Evolutionary conservation across 2,888 invertebrate genomes (phyloP).

Genomic region (Creontiades dilutus): DNA sequence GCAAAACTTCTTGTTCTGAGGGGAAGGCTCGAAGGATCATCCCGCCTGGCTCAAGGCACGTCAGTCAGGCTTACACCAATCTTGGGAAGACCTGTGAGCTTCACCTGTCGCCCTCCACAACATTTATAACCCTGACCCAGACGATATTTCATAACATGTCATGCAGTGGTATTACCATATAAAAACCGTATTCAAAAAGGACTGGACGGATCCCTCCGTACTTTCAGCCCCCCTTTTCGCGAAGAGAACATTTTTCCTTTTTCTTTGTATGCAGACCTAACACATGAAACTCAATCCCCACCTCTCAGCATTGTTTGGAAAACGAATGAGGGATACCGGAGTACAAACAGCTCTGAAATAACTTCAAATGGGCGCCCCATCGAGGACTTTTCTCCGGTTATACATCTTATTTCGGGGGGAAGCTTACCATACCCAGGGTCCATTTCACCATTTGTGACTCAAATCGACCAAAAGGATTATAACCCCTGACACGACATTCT

Average conservation of each 20-base stretch:
- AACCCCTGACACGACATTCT: background rate
- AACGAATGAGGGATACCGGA: background rate
- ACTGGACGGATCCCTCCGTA: conserved; percentile 39
- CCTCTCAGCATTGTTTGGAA: conserved; percentile 20
- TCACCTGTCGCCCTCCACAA: conserved; percentile 43
- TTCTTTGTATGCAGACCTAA: background rate
- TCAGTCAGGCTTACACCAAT: conserved; percentile 57
- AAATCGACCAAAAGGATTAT: background rate
- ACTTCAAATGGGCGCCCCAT: background rate
- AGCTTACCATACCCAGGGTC: no score
- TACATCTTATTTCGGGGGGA: no score
- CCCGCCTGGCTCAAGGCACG: conserved; percentile 48
- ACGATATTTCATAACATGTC: conserved; percentile 59
- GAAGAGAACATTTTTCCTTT: background rate
- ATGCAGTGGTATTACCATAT: conserved; percentile 53
- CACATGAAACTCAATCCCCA: conserved; percentile 25
- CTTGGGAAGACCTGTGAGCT: conserved; percentile 41
- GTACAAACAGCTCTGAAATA: background rate
- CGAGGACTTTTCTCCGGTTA: no score
- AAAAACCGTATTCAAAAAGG: conserved; percentile 40
- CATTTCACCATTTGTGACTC: no score
- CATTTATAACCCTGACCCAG: conserved; percentile 53
- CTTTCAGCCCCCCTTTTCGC: background rate
- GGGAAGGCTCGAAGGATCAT: conserved; percentile 20
- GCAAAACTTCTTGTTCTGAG: conserved; percentile 34